Evolutionary conservation across 2,888 invertebrate genomes (phyloP), one percentile per base, ranked within the genome.

Genomic region (Physocephala rufipes): DNA sequence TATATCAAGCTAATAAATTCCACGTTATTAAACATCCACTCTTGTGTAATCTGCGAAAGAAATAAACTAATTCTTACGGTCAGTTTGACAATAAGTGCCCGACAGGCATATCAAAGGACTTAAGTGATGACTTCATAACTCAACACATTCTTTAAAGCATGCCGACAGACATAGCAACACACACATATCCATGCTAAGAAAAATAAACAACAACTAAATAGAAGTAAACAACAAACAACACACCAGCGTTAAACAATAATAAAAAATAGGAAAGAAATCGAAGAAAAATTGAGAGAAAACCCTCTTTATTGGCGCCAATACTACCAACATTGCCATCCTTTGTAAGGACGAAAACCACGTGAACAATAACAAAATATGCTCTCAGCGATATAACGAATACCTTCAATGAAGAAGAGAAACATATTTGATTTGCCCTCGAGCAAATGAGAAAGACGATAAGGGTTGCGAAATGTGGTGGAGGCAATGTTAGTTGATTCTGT

Each of bases 11-110:
- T 81, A 79, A 83, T 82, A 77, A 79, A 80, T 82, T 83, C 83
- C 83, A 80, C 80, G 78, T 82, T 82, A 82, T 83, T 83, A 81
- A 80, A 73, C 79, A 79, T 78, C 78, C 79, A 82, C 79, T 81
- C 81, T 77, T 70, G 73, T 74, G 78, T 73, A 76, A 78, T 74
- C 74, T 67, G n/a, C n/a, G 61, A 70, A 71, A 74, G 76, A 79
- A 77, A 77, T 79, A 78, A 80, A 81, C 83, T 80, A 82, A 83
- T 83, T 82, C 80, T 79, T 78, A 78, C 79, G 82, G 80, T 81
- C 80, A 80, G 80, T 79, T 81, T 79, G 79, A 76, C 82, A 80
- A 80, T 78, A 70, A 64, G 26, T 45, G n/a, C 15, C 28, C 47
- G 43, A 55, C 53, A 63, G 63, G n/a, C n/a, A n/a, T n/a, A n/a